These are phyloP conservation scores for Melitaea cinxia DNA, from an alignment of 1,140 invertebrate species.

Conservation along the genomic window DNA sequence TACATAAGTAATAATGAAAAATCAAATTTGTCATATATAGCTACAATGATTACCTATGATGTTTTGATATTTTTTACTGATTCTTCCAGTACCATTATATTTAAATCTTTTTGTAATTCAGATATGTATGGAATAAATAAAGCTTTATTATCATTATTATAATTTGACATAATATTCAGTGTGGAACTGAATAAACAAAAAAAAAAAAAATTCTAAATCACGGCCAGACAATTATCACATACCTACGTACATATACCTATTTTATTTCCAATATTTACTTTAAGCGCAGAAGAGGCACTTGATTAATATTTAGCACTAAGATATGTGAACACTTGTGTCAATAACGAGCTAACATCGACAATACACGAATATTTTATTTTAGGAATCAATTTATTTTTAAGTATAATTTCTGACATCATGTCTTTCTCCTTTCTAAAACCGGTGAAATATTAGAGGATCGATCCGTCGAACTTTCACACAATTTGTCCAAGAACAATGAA, in stretches of 20 bases:
- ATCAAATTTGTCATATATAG: too few relatives aligned
- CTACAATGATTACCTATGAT: too few relatives aligned
- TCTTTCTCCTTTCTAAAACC: neutral
- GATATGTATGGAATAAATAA: too few relatives aligned
- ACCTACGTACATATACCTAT: neutral
- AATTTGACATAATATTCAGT: too few relatives aligned
- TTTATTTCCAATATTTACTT: neutral
- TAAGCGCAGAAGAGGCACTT: neutral
- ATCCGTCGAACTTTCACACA: slow-evolving; percentile 4
- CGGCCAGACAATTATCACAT: slow-evolving; percentile 9
- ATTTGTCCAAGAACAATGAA: slow-evolving; percentile 4
- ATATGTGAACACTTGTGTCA: neutral
- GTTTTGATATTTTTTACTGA: too few relatives aligned
- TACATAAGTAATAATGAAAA: too few relatives aligned
- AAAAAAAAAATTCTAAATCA: neutral
- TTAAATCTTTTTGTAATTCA: too few relatives aligned
- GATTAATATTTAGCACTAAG: neutral
- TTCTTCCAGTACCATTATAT: too few relatives aligned
- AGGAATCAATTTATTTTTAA: too few relatives aligned
- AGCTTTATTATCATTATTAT: too few relatives aligned
- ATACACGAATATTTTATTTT: neutral
- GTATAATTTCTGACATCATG: too few relatives aligned
- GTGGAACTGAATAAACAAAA: too few relatives aligned
- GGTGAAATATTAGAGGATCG: neutral
- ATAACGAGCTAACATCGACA: neutral